Percentiles rank a stretch among this genome's conserved stretches.
Conservation (phyloP, 2,888 invertebrate species). For the Conomelus anceps region DNA sequence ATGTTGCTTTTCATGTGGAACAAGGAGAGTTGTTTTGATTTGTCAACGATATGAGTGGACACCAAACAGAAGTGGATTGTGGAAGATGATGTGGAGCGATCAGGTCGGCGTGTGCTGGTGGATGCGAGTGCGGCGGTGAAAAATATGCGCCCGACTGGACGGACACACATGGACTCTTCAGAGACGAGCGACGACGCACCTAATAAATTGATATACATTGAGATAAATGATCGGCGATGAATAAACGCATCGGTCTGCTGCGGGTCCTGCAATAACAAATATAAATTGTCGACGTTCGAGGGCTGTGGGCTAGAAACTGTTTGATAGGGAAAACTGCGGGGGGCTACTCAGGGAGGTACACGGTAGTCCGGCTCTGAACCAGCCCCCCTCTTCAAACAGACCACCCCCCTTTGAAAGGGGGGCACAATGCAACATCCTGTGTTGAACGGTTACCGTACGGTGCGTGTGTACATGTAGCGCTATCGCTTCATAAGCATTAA, state of each 20-base stretch:
- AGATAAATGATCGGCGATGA: background rate
- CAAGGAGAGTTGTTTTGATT: background rate
- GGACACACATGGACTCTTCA: background rate
- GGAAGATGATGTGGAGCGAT: background rate
- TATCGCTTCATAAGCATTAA: background rate
- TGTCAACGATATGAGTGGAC: background rate
- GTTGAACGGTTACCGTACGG: background rate
- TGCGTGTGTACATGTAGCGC: background rate
- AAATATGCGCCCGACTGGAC: background rate
- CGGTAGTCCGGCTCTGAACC: background rate
- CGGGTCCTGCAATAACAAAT: background rate
- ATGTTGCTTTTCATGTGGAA: too few species aligned
- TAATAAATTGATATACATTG: background rate
- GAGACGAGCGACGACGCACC: background rate
- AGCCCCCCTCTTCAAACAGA: too few species aligned
- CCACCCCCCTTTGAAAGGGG: background rate
- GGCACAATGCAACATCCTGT: background rate
- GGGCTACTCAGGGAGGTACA: background rate
- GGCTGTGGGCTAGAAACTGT: background rate
- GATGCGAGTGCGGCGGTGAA: background rate
- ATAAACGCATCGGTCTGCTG: background rate
- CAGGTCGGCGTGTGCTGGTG: background rate
- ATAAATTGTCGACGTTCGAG: background rate
- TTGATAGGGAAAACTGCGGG: background rate
- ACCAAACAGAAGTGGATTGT: background rate